Evolutionary conservation across 2,888 invertebrate genomes (phyloP).

Genomic region (Agrilus mali): DNA sequence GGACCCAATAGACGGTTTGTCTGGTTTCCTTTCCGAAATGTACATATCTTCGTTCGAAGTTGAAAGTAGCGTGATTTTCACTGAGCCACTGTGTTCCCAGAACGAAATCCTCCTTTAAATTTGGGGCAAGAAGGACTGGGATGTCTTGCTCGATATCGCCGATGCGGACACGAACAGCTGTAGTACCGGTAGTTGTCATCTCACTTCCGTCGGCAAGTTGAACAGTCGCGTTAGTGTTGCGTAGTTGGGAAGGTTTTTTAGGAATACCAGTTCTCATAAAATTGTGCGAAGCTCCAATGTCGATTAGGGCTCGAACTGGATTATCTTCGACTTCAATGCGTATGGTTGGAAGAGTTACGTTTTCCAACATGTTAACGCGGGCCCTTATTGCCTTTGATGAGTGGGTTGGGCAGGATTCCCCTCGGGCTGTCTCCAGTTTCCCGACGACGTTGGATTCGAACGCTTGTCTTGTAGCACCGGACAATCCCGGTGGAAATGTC

Average conservation of each 20-base stretch:
- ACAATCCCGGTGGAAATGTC: background rate
- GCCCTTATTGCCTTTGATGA: no score
- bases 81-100: background rate
- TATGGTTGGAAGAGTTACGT: background rate
- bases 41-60: background rate
- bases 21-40: background rate
- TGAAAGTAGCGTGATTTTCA: background rate
- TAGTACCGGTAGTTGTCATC: background rate
- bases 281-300: background rate
- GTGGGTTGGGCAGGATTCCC: no score
- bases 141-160: background rate
- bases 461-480: background rate
- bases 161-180: background rate
- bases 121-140: background rate
- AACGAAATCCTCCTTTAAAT: background rate
- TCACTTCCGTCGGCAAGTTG: background rate
- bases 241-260: background rate
- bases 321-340: background rate
- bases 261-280: background rate
- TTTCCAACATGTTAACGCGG: background rate
- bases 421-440: background rate
- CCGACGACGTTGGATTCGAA: background rate
- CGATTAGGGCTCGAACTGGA: background rate
- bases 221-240: background rate
- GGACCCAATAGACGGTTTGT: background rate